Conservation (phyloP, 2,113 vertebrate species). For the Meleagris gallopavo region DNA sequence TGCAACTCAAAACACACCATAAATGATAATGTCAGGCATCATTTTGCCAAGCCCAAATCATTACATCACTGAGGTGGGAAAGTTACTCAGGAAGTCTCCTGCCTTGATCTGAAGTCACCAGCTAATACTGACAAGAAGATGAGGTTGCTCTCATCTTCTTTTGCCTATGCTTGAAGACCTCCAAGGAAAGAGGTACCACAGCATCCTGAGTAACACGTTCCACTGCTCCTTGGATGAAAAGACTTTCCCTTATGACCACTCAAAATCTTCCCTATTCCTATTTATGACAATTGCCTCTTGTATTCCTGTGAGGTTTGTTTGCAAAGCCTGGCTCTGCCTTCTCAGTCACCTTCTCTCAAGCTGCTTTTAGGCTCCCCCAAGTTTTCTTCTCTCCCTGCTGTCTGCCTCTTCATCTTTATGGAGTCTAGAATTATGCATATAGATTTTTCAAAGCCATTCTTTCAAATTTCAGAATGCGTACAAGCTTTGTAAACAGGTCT, state of each 20-base stretch:
- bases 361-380: not conserved
- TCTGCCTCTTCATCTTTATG: not conserved
- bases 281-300: not conserved
- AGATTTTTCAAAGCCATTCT: not conserved
- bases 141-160: not conserved
- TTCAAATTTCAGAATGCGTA: not conserved
- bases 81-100: not conserved
- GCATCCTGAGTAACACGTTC: not conserved
- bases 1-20: not conserved
- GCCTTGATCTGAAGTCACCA: not conserved
- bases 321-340: not conserved
- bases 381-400: not conserved
- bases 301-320: not conserved
- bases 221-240: not conserved
- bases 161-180: not conserved
- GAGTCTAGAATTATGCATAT: not conserved
- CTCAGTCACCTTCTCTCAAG: not conserved
- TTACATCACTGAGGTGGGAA: not conserved
- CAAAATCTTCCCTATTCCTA: not conserved
- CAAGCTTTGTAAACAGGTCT: not conserved
- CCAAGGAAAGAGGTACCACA: not conserved
- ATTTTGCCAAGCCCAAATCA: not conserved
- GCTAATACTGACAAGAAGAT: not conserved
- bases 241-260: not conserved
- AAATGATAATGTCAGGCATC: not conserved